These are phyloP conservation scores for Harmothoe impar DNA, from an alignment of 2,888 invertebrate species.

Conservation along the genomic window DNA sequence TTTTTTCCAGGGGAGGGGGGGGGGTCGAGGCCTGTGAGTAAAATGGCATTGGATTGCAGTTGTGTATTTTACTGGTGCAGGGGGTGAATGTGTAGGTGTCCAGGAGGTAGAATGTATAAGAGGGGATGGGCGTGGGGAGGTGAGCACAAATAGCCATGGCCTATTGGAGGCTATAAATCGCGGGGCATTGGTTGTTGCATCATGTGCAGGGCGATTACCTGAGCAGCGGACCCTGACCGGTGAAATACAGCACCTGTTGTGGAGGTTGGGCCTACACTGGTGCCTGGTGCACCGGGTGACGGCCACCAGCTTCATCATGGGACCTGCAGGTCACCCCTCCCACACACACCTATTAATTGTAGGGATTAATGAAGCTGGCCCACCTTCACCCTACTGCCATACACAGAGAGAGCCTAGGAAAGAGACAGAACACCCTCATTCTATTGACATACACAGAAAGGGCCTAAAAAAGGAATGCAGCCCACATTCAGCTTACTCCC, in stretches of 20 bases:
- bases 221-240: constrained; percentile 46
- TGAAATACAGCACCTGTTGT: constrained; percentile 55
- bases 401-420: too few relatives aligned
- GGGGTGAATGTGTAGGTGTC: too few relatives aligned
- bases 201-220: constrained; percentile 37
- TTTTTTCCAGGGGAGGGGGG: too few relatives aligned
- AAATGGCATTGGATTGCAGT: too few relatives aligned
- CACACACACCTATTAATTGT: constrained; percentile 22
- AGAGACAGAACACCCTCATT: too few relatives aligned
- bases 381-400: too few relatives aligned
- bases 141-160: neutral
- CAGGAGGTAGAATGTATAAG: too few relatives aligned
- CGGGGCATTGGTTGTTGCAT: constrained; percentile 1
- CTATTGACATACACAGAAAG: too few relatives aligned
- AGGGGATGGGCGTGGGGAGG: neutral
- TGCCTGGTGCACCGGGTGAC: constrained; percentile 6
- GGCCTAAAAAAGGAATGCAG: too few relatives aligned
- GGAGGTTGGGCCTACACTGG: neutral
- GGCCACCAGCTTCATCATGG: constrained; percentile 18
- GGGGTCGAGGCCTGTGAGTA: too few relatives aligned
- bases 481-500: too few relatives aligned
- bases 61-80: too few relatives aligned
- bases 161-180: constrained; percentile 5
- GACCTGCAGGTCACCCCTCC: neutral
- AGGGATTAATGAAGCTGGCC: constrained; percentile 4